Evolutionary conservation across 2,113 vertebrate species (phyloP).

Genomic region (Tautogolabrus adspersus): DNA sequence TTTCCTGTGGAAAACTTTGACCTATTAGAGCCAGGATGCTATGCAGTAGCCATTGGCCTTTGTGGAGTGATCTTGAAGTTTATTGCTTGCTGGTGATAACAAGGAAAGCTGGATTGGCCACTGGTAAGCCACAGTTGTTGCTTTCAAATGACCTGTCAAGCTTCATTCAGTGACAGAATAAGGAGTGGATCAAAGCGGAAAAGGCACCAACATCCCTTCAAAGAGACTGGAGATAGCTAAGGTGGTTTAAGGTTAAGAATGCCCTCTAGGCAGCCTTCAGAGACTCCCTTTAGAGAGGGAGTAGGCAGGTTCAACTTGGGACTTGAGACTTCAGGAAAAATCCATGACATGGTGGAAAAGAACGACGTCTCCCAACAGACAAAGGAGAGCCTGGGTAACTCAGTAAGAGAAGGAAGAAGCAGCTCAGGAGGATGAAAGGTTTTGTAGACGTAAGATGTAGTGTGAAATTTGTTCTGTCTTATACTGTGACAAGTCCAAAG

Average conservation of each 20-base stretch:
- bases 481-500: not conserved
- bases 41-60: not conserved
- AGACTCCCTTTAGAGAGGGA: not conserved
- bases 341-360: slow-evolving; percentile 30
- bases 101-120: not conserved
- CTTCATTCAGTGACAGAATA: not conserved
- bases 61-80: not conserved
- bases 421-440: not conserved
- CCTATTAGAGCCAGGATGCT: not conserved
- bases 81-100: not conserved
- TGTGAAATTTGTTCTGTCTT: not conserved
- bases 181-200: not conserved
- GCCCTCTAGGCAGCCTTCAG: not conserved
- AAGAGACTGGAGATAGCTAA: not conserved
- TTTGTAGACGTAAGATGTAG: not conserved
- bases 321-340: slow-evolving; percentile 12
- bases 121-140: not conserved
- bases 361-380: slow-evolving; percentile 16
- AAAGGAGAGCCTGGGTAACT: not conserved
- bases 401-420: not conserved
- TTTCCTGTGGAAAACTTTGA: not conserved
- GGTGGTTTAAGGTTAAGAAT: not conserved
- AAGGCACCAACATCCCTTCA: not conserved
- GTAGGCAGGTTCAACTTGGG: not conserved
- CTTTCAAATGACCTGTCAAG: not conserved